Evolutionary conservation across 2,888 invertebrate genomes (phyloP).

Genomic region (Neoitamus cyanurus): DNA sequence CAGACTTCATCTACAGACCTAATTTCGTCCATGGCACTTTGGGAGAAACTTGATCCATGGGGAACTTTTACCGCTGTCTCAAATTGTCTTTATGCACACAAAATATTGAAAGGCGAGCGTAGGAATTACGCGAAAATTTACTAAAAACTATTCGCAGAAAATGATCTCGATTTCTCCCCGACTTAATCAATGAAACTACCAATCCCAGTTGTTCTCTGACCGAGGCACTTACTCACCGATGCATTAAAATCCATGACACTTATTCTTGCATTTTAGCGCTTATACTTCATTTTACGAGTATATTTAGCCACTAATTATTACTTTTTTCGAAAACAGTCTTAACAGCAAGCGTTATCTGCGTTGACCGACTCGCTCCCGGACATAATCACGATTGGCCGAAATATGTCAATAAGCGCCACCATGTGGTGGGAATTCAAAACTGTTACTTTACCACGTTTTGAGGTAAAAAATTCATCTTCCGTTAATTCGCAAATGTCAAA

Average conservation of each 20-base stretch:
- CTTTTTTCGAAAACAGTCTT: neutral
- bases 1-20: constrained; percentile 4
- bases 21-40: constrained; percentile 28
- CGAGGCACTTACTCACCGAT: constrained; percentile 70
- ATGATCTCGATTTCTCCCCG: neutral
- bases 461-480: neutral
- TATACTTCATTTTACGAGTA: constrained; percentile 32
- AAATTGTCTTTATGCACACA: neutral
- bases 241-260: constrained; percentile 73
- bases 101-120: neutral
- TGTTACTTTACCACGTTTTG: neutral
- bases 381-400: constrained; percentile 18
- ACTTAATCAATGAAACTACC: constrained; percentile 7
- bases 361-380: constrained; percentile 24
- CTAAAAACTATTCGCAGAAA: neutral
- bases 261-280: constrained; percentile 49
- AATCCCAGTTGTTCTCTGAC: constrained; percentile 58
- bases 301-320: constrained; percentile 16
- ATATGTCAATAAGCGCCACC: constrained; percentile 4
- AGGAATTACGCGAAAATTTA: neutral
- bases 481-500: neutral
- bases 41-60: neutral
- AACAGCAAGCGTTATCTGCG: constrained; percentile 18
- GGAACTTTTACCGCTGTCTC: neutral
- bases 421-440: neutral